Evolutionary conservation across 2,888 invertebrate species (phyloP).

Genomic region (Stratiomys singularior): DNA sequence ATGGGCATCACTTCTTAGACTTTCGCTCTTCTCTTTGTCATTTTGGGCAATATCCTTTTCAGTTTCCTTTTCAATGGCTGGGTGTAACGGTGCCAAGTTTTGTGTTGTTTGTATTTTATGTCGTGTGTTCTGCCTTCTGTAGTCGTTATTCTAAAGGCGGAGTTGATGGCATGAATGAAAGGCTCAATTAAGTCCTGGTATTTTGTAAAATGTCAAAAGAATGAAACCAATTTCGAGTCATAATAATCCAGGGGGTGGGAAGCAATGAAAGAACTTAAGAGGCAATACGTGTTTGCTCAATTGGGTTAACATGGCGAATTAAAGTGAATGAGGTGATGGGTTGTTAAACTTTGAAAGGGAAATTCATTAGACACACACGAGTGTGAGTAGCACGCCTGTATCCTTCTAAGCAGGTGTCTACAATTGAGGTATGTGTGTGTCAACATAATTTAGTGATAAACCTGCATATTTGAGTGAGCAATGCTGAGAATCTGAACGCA

Average conservation of each 20-base stretch:
- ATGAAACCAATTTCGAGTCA: constrained; percentile 36
- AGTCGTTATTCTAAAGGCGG: constrained; percentile 5
- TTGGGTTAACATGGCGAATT: constrained; percentile 32
- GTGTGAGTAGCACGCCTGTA: not conserved
- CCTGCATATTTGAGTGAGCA: not conserved
- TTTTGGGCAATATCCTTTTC: constrained; percentile 18
- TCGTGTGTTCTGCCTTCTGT: not conserved
- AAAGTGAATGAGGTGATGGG: constrained; percentile 13
- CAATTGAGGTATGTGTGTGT: not conserved
- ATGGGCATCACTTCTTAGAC: constrained; percentile 25
- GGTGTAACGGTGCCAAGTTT: no score
- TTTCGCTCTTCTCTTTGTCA: constrained; percentile 22
- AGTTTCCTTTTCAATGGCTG: not conserved
- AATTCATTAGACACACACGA: not conserved
- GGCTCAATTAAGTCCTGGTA: constrained; percentile 36
- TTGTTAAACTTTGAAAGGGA: constrained; percentile 1
- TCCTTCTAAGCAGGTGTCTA: not conserved
- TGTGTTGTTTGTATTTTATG: no score
- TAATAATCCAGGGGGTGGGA: not conserved
- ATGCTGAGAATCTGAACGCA: constrained; percentile 3
- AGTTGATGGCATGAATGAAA: constrained; percentile 23
- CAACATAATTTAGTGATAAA: not conserved
- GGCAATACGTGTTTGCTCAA: constrained; percentile 39
- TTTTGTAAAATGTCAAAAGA: constrained; percentile 44
- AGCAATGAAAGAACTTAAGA: constrained; percentile 19